Evolutionary conservation across 2,113 vertebrate species (phyloP).

Genomic region (Megaceryle torquata): DNA sequence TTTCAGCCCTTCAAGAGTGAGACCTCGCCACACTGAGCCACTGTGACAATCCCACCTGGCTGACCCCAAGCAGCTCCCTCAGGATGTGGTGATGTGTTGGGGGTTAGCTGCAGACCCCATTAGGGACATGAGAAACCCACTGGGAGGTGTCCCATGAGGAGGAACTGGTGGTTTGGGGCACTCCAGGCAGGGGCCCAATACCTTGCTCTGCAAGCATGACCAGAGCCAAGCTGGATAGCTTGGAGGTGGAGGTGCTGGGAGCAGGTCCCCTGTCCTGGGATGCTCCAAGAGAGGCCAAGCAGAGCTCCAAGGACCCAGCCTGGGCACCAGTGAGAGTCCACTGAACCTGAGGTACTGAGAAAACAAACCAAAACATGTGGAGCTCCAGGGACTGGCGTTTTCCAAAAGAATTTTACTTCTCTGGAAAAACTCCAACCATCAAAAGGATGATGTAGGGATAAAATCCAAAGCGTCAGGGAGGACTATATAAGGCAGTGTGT

Average conservation of each 20-base stretch:
- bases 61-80: background rate
- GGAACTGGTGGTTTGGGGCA: background rate
- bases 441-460: background rate
- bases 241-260: background rate
- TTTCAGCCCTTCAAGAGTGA: background rate
- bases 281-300: background rate
- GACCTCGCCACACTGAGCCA: background rate
- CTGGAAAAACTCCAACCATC: background rate
- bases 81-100: background rate
- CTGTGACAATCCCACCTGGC: background rate
- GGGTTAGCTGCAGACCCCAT: background rate
- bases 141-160: background rate
- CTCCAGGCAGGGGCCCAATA: background rate
- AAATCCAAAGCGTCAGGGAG: background rate
- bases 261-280: fast-evolving
- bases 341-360: background rate
- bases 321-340: background rate
- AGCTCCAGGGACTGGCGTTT: background rate
- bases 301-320: background rate
- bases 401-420: background rate
- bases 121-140: background rate
- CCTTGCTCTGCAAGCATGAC: too few relatives aligned
- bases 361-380: background rate
- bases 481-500: background rate
- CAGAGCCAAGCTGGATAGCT: too few relatives aligned